Evolutionary conservation across 2,113 vertebrate genomes (phyloP), one percentile per base, ranked within the genome.

Genomic region (Sapayoa aenigma): DNA sequence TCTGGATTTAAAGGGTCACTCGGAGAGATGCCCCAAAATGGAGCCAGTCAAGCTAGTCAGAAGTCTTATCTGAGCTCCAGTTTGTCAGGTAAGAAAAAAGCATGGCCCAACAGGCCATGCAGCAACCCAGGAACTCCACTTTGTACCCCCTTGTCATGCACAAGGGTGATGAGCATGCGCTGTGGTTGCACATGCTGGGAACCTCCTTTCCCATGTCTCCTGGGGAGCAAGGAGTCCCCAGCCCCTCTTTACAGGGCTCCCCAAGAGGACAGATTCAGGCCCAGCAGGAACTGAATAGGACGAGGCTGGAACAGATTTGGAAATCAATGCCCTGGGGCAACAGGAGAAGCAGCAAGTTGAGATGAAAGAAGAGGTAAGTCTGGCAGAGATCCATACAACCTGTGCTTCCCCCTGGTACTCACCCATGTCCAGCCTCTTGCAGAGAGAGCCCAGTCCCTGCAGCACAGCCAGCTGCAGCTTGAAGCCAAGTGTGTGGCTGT

Each of bases 401-500:
- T 22, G 1, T 5, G 2, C 74, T 23, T 31, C 14, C 41, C 68
- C 65, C 60, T 20, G 56, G 22, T 94, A 97, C 99, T 97, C 97
- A 99, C 99, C 98, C 69, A 99, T 97, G 87, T 99, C 98, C 89
- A 99, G 93, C 31, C 93, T 97, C 89, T 98, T 94, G 8, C 99
- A 99, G 49, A 99, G 98, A 2, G 98, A 96, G 8, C 99, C 99
- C 83, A 99, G 98, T 8, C 99, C 99, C 96, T 99, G 98, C 90
- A 99, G 92, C 41, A 99, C 98, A 0, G 98, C 98, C 89, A 99
- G 97, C 97, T 99, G 99, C 80, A 99, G 86, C 96, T 99, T 99
- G 98, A 98, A 99, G 94, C 98, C 98, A 71, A 99, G 94, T 0
- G 98, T 99, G 97, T 99, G 99, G 31, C 66, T 97, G 98, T 99